Evolutionary conservation across 2,113 vertebrate genomes (phyloP).

Genomic region (Sinocyclocheilus anshuiensis): DNA sequence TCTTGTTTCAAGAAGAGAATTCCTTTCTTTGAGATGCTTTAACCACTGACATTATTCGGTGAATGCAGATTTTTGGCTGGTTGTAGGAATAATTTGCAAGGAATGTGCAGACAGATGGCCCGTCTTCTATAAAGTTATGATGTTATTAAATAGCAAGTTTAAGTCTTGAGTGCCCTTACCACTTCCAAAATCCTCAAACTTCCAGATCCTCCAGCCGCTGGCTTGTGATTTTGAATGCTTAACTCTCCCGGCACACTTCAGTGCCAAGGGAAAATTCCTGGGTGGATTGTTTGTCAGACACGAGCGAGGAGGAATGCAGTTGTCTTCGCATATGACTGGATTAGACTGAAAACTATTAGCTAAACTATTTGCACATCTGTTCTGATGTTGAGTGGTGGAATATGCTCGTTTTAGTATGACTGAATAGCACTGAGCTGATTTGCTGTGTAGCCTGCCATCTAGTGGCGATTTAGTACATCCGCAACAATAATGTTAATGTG

Average conservation of each 20-base stretch:
- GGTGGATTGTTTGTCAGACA: constrained; percentile 52
- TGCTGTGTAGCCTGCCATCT: constrained; percentile 43
- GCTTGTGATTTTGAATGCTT: constrained; percentile 60
- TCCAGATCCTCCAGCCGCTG: constrained; percentile 54
- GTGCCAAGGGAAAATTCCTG: constrained; percentile 67
- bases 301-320: constrained; percentile 11
- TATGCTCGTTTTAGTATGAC: background rate
- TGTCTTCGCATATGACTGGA: constrained; percentile 20
- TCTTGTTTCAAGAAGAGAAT: constrained; percentile 52
- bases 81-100: background rate
- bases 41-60: constrained; percentile 45
- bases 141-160: constrained; percentile 45
- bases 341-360: background rate
- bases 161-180: constrained; percentile 3
- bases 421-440: background rate
- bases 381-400: background rate
- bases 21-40: constrained; percentile 53
- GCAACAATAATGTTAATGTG: constrained; percentile 35
- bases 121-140: background rate
- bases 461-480: constrained; percentile 51
- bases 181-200: constrained; percentile 56
- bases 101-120: background rate
- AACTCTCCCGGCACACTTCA: constrained; percentile 54
- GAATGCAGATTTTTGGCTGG: background rate
- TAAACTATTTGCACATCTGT: background rate